Conservation (phyloP, 1,140 invertebrate genomes). For the Papilio aristodemus region DNA sequence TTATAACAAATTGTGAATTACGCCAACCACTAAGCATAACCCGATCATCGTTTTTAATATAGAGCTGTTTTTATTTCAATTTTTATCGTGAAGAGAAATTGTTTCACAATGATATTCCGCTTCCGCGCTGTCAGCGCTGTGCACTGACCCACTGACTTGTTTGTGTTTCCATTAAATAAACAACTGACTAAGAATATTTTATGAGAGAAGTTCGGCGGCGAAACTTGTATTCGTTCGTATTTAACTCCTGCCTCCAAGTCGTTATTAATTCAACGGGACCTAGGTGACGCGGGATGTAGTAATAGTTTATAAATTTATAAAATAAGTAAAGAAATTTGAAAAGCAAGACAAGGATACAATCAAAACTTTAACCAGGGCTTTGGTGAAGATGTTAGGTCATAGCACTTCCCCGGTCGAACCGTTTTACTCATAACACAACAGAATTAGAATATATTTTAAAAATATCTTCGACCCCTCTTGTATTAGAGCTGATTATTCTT, state of each 20-base stretch:
- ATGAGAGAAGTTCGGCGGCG: conserved; percentile 43
- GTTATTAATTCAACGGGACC: conserved; percentile 30
- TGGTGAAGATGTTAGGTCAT: no score
- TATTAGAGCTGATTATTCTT: no score
- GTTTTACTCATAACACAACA: no score
- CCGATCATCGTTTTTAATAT: conserved; percentile 15
- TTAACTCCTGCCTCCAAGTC: conserved; percentile 33
- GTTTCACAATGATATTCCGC: conserved; percentile 24
- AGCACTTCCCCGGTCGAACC: no score
- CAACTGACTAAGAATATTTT: conserved; percentile 55
- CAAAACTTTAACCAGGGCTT: no score
- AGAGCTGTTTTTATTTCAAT: neutral
- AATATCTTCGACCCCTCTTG: no score
- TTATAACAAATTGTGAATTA: no score
- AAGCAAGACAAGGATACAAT: no score
- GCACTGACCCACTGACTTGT: conserved; percentile 52
- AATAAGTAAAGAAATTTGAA: no score
- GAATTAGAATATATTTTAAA: no score
- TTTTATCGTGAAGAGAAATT: conserved; percentile 18
- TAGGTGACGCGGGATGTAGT: conserved; percentile 3
- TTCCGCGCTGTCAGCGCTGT: conserved; percentile 46
- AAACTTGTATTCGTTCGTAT: conserved; percentile 39
- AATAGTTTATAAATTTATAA: conserved; percentile 9
- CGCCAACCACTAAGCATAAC: no score
- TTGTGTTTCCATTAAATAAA: conserved; percentile 56